Percentiles rank a stretch among this genome's conserved stretches.
phyloP scores from a whole-genome alignment of 2,888 invertebrate species.

The Drosophila macrospina region DNA sequence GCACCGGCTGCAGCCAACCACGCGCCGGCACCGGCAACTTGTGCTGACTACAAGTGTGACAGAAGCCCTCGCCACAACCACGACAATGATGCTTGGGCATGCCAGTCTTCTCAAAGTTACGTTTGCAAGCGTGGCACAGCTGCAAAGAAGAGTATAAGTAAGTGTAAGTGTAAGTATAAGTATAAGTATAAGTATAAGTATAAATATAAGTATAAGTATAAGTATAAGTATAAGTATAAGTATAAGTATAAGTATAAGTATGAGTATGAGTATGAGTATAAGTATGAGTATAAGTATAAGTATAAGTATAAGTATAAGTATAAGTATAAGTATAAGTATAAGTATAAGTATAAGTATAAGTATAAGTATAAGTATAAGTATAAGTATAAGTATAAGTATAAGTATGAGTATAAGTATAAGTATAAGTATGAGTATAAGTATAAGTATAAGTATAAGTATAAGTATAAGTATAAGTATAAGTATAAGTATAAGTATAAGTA shows the following conservation, averaged over 20 bases:
- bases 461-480: not conserved
- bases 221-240: not conserved
- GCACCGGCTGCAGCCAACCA: slow-evolving; percentile 90
- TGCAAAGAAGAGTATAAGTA: slow-evolving; percentile 68
- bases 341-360: not conserved
- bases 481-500: not conserved
- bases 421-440: not conserved
- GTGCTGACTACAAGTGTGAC: slow-evolving; percentile 89
- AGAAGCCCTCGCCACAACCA: slow-evolving; percentile 92
- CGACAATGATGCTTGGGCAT: slow-evolving; percentile 91
- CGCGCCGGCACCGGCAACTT: slow-evolving; percentile 89
- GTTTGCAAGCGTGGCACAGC: slow-evolving; percentile 89
- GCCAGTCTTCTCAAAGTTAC: slow-evolving; percentile 86
- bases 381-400: not conserved
- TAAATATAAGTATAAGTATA: not conserved
- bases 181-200: not conserved
- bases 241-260: not conserved
- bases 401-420: not conserved
- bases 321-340: not conserved
- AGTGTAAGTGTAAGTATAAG: not conserved
- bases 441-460: not conserved
- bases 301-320: not conserved
- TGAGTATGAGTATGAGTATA: not conserved
- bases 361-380: not conserved
- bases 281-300: not conserved